Conservation (phyloP, 2,113 vertebrate genomes). For the Ornithorhynchus anatinus region DNA sequence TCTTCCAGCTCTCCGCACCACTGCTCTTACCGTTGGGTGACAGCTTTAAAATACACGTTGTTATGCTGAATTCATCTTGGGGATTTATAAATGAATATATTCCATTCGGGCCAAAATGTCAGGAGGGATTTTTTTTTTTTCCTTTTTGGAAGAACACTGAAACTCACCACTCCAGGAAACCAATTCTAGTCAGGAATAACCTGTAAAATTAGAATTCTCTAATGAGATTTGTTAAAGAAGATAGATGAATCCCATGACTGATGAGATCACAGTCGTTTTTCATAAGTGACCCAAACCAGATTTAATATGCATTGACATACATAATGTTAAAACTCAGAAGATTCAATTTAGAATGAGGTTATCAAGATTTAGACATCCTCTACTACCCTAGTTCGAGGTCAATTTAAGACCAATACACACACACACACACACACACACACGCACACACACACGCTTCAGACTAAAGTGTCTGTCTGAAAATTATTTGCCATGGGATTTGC, state of each 20-base stretch:
- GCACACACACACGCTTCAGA: too few species aligned
- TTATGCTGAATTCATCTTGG: too few species aligned
- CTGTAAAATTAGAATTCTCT: slow-evolving; percentile 24
- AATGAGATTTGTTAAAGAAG: slow-evolving; percentile 54
- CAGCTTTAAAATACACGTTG: neutral
- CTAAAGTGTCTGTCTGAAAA: too few species aligned
- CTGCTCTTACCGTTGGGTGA: neutral
- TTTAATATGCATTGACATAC: slow-evolving; percentile 35
- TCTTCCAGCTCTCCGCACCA: neutral
- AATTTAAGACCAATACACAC: too few species aligned
- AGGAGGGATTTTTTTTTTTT: too few species aligned
- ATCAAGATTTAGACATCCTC: slow-evolving; percentile 12
- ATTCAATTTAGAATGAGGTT: slow-evolving; percentile 43
- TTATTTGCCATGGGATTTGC: too few species aligned
- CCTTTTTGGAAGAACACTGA: too few species aligned
- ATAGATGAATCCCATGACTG: slow-evolving; percentile 19
- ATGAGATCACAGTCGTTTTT: slow-evolving; percentile 48
- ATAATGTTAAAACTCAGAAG: slow-evolving; percentile 9
- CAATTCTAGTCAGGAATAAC: neutral
- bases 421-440: too few species aligned
- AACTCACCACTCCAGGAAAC: too few species aligned
- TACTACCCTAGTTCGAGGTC: slow-evolving; percentile 21
- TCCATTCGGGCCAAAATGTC: too few species aligned
- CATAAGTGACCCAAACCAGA: slow-evolving; percentile 38
- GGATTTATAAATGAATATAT: too few species aligned